Evolutionary conservation across 2,888 invertebrate species (phyloP).

Genomic region (Drosophila prolongata): DNA sequence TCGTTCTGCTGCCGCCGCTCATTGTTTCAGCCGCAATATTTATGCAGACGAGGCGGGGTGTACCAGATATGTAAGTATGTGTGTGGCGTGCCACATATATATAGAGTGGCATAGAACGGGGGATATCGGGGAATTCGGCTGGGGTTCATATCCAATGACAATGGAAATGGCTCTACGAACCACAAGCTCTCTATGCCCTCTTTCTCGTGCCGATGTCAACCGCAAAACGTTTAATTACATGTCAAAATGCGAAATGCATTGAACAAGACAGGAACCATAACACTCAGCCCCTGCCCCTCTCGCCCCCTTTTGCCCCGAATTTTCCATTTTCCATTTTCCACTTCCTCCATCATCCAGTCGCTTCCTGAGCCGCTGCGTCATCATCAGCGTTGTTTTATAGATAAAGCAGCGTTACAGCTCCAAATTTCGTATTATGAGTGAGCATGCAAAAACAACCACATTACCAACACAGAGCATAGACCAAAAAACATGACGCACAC

Average conservation of each 20-base stretch:
- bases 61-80: slow-evolving; percentile 18
- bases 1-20: slow-evolving; percentile 46
- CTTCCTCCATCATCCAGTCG: slow-evolving; percentile 32
- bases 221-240: slow-evolving; percentile 73
- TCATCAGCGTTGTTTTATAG: slow-evolving; percentile 49
- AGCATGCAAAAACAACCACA: slow-evolving; percentile 77
- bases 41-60: slow-evolving; percentile 9
- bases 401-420: slow-evolving; percentile 52
- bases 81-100: neutral
- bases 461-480: slow-evolving; percentile 46
- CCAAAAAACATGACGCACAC: slow-evolving; percentile 22
- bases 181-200: slow-evolving; percentile 36
- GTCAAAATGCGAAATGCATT: slow-evolving; percentile 64
- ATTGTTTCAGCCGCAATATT: slow-evolving; percentile 53
- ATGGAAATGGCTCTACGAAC: slow-evolving; percentile 34
- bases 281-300: slow-evolving; percentile 9
- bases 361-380: slow-evolving; percentile 30
- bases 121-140: neutral
- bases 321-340: slow-evolving; percentile 20
- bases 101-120: neutral
- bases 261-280: slow-evolving; percentile 39
- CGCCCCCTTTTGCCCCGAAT: neutral
- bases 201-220: slow-evolving; percentile 51
- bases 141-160: slow-evolving; percentile 31
- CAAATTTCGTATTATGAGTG: slow-evolving; percentile 60